Base-by-base conservation (phyloP, 2,797 vertebrate species). In the Apodemus agrarius region DNA sequence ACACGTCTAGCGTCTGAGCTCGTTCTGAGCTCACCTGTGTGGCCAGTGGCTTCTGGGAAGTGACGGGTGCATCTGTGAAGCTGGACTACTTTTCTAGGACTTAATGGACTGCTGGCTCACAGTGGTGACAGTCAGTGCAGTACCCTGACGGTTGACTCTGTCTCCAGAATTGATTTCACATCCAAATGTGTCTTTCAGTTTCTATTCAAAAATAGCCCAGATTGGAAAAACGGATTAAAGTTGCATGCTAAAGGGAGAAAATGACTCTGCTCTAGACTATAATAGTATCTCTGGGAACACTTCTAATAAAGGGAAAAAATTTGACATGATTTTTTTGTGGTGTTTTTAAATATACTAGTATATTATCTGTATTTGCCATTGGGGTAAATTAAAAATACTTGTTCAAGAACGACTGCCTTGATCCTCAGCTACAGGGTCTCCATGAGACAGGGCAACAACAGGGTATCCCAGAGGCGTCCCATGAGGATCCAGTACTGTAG, bases 181-280 rank as follows among this genome's bases (percentile, higher is more conserved):
- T 61, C 10, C n/a, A 97, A 96, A 0, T 21, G 74, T 97, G 86
- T 84, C 90, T 40, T 0, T 76, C 16, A 84, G 80, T 83, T 89
- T 96, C 89, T 92, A 65, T 57, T 92, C 79, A 96, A 24, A 98
- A 98, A 97, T 43, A 95, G 75, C 86, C 96, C 98, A 98, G 97
- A 98, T 97, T 97, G 94, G 97, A 96, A 97, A 97, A 98, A 97
- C 0, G 3, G 21, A 43, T 37, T 11, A 31, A 34, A 19, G 24
- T 0, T 1, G 86, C n/a, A 87, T 95, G 91, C 79, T 94, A 91
- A 79, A 96, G 81, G 37, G 61, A 96, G 96, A 96, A 97, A 98
- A 96, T 43, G 10, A n/a, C 78, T 0, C 0, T 72, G 46, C 26
- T 96, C 75, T 43, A n/a, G 88, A 75, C 96, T 92, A 97, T 94